Conservation (phyloP, 2,888 invertebrate species). For the Drosophila prostipennis region DNA sequence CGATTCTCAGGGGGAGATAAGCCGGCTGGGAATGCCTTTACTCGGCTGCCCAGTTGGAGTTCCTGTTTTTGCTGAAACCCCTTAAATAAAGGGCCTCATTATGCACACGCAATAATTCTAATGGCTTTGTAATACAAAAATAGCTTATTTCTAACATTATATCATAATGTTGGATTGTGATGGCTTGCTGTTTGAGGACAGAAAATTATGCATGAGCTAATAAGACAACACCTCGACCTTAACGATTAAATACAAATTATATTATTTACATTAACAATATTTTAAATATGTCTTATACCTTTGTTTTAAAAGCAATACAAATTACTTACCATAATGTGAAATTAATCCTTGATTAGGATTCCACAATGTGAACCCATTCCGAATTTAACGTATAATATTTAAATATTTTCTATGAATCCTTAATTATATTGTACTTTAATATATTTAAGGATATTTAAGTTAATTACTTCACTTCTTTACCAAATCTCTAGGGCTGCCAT, state of each 20-base stretch:
- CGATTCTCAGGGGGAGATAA: conserved; percentile 45
- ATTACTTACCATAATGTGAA: too few relatives aligned
- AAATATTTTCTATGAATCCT: too few relatives aligned
- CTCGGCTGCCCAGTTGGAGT: conserved; percentile 21
- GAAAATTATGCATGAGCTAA: not conserved
- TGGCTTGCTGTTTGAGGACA: not conserved
- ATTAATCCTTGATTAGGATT: too few relatives aligned
- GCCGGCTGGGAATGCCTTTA: conserved; percentile 52
- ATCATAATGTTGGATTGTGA: not conserved
- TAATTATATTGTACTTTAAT: too few relatives aligned
- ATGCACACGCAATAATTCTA: conserved; percentile 17
- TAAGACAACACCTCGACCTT: not conserved
- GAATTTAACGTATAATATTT: too few relatives aligned
- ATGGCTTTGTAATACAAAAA: conserved; percentile 10
- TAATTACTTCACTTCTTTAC: too few relatives aligned
- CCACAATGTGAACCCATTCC: too few relatives aligned
- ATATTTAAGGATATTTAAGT: too few relatives aligned
- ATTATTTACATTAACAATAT: too few relatives aligned
- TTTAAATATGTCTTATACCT: too few relatives aligned
- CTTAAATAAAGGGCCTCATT: conserved; percentile 13
- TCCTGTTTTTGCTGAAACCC: conserved; percentile 6
- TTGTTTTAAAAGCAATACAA: too few relatives aligned
- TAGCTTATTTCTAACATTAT: conserved; percentile 1
- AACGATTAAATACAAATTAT: too few relatives aligned
- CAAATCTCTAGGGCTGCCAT: conserved; percentile 56